A percentile compares a stretch with the other conserved stretches of the same genome.
Evolutionary conservation across 2,888 invertebrate genomes (phyloP).

Genomic region (Coelogynopora nodosa): DNA sequence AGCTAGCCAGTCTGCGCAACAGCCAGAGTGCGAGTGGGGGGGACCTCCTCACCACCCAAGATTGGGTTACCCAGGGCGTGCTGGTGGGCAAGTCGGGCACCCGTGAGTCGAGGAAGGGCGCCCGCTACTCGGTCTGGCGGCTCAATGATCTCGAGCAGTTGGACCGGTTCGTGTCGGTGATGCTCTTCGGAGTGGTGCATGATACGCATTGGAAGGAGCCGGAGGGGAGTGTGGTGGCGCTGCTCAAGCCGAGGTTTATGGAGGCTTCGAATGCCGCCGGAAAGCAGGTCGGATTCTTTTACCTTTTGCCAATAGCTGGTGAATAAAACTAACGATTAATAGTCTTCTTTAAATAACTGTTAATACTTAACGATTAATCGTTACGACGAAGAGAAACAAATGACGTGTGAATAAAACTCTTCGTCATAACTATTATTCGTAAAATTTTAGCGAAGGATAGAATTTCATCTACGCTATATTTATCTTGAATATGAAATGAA

Average conservation of each 20-base stretch:
- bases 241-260: constrained; percentile 32
- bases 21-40: not conserved
- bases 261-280: not conserved
- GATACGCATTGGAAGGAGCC: constrained; percentile 24
- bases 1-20: not conserved
- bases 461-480: too few relatives aligned
- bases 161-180: not conserved
- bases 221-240: constrained; percentile 11
- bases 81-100: not conserved
- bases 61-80: constrained; percentile 37
- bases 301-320: not conserved
- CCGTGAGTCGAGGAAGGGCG: constrained; percentile 21
- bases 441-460: too few relatives aligned
- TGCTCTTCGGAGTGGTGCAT: constrained; percentile 13
- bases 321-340: too few relatives aligned
- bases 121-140: constrained; percentile 32
- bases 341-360: too few relatives aligned
- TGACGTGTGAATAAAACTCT: too few relatives aligned
- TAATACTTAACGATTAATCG: too few relatives aligned
- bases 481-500: too few relatives aligned
- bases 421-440: too few relatives aligned
- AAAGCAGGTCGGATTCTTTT: not conserved
- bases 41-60: not conserved
- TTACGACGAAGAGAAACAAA: too few relatives aligned
- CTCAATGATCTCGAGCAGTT: constrained; percentile 33